Evolutionary conservation across 2,797 vertebrate species (phyloP).

Genomic region (Eulemur coronatus): DNA sequence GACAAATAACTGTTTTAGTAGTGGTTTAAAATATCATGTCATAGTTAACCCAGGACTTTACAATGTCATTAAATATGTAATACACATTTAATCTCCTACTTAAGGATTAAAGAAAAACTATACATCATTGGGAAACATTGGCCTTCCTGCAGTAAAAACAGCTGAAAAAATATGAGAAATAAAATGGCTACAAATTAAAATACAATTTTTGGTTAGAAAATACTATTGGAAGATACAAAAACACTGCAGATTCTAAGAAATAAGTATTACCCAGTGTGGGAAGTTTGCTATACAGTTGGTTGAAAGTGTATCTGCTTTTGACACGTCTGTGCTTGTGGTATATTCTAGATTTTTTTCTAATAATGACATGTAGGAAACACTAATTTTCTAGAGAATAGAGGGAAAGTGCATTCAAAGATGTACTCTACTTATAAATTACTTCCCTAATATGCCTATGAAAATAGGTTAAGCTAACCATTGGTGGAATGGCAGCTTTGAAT

Average conservation of each 20-base stretch:
- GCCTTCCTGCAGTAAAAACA: background rate
- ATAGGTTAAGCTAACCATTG: background rate
- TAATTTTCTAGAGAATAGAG: background rate
- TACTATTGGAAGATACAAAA: background rate
- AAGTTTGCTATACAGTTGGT: background rate
- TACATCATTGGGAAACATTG: background rate
- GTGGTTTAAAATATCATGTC: background rate
- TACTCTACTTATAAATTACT: background rate
- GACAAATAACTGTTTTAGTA: background rate
- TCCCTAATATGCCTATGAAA: background rate
- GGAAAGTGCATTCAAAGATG: background rate
- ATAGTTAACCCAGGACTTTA: background rate
- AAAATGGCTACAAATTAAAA: background rate
- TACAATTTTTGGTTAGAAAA: conserved; percentile 4
- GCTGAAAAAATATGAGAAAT: background rate
- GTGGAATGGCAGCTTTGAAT: background rate
- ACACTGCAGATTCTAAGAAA: background rate
- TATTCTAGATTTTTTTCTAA: background rate
- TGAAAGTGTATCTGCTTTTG: background rate
- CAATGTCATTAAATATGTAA: background rate
- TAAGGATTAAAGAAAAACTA: background rate
- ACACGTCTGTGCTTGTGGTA: background rate
- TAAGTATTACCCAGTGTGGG: background rate
- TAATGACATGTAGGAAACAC: background rate
- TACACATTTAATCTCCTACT: background rate